Percentiles rank a stretch among this genome's conserved stretches.
Evolutionary conservation across 2,113 vertebrate genomes (phyloP).

Genomic region (Herpetotheres cachinnans): DNA sequence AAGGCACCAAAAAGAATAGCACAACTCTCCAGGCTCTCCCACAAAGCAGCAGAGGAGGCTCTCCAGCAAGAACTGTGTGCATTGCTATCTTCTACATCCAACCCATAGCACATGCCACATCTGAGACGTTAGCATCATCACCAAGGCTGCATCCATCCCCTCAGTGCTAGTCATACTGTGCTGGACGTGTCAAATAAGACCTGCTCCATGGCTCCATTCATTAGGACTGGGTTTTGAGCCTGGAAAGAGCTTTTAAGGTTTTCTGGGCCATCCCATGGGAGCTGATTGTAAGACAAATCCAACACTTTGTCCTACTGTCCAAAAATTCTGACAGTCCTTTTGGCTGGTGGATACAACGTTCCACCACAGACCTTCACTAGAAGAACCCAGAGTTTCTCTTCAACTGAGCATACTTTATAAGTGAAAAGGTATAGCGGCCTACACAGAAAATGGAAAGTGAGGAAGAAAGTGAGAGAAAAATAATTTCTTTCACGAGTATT

Average conservation of each 20-base stretch:
- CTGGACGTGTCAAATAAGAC: neutral
- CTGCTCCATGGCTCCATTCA: neutral
- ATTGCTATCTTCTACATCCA: too few relatives aligned
- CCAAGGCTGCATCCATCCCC: neutral
- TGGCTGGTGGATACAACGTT: neutral
- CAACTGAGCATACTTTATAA: fast-evolving
- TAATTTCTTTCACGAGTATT: neutral
- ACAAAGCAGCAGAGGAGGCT: neutral
- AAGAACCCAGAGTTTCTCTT: neutral
- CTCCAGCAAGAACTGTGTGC: neutral
- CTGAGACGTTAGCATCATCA: neutral
- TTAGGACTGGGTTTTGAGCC: neutral
- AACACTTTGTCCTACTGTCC: neutral
- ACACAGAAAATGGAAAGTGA: neutral
- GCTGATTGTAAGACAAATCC: neutral
- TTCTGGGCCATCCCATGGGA: neutral
- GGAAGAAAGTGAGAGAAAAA: neutral
- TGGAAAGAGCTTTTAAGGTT: neutral
- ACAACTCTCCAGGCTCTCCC: neutral
- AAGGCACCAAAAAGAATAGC: neutral
- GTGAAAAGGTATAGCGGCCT: fast-evolving
- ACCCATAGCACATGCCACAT: neutral
- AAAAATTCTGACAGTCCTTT: neutral
- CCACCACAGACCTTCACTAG: neutral
- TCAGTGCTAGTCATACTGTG: neutral